These are phyloP conservation scores for Siniperca knerii DNA, from an alignment of 2,113 vertebrate species.

Conservation along the genomic window DNA sequence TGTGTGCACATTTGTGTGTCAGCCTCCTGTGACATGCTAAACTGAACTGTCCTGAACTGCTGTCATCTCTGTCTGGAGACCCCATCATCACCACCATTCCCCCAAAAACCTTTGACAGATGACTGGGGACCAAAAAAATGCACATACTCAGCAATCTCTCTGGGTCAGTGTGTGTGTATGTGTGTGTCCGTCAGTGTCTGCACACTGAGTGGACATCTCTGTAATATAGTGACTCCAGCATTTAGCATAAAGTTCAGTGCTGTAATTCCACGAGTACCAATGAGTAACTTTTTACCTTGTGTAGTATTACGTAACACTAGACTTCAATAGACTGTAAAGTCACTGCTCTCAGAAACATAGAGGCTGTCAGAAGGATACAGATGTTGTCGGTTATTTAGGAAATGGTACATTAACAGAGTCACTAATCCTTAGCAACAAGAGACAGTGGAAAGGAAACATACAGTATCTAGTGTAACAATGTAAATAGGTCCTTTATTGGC, in stretches of 20 bases:
- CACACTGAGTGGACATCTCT: neutral
- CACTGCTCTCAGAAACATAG: neutral
- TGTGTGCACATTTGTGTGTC: conserved; percentile 27
- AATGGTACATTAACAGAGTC: neutral
- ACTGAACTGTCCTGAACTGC: conserved; percentile 66
- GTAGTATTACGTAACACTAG: conserved; percentile 8
- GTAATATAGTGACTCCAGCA: conserved; percentile 8
- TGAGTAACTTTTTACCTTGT: conserved; percentile 20
- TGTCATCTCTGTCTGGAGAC: conserved; percentile 69
- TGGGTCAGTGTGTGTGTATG: conserved; percentile 30
- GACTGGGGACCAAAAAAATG: conserved; percentile 42
- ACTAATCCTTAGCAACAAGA: neutral
- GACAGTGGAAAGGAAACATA: neutral
- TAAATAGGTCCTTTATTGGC: neutral
- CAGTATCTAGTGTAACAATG: neutral
- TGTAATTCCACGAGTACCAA: neutral
- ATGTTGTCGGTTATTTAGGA: neutral
- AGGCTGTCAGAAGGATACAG: neutral
- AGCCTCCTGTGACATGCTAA: conserved; percentile 55
- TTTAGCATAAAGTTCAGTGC: neutral
- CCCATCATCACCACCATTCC: conserved; percentile 61
- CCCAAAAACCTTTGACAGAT: conserved; percentile 71
- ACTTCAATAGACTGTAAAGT: conserved; percentile 6
- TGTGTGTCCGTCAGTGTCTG: conserved; percentile 19
- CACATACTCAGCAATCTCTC: conserved; percentile 50